These are phyloP conservation scores for Babyrousa celebensis DNA, from an alignment of 2,797 vertebrate genomes.

Conservation along the genomic window DNA sequence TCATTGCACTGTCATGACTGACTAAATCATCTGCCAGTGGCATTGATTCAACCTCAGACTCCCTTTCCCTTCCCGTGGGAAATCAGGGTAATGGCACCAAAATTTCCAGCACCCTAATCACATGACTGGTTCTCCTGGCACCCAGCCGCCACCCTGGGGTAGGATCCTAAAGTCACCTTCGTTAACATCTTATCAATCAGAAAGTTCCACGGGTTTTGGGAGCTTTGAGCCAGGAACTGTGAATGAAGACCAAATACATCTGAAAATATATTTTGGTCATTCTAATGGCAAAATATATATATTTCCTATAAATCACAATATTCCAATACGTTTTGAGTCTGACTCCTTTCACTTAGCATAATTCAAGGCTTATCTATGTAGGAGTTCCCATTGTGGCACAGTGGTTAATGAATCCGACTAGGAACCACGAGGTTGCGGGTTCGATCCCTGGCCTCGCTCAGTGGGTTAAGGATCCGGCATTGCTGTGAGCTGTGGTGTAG, in stretches of 20 bases:
- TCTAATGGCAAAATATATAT: neutral
- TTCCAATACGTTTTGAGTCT: neutral
- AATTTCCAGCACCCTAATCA: neutral
- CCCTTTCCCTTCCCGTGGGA: neutral
- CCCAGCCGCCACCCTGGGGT: neutral
- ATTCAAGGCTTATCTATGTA: neutral
- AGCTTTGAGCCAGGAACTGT: neutral
- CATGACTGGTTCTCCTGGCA: neutral
- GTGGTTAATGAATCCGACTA: no score
- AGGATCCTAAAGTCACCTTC: neutral
- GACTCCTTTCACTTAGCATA: neutral
- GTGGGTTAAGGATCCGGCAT: no score
- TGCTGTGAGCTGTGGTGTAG: no score
- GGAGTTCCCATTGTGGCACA: no score
- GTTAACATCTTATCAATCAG: neutral
- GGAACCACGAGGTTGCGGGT: no score
- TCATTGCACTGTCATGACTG: neutral
- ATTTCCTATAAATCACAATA: neutral
- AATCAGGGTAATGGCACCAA: neutral
- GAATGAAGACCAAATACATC: neutral
- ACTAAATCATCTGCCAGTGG: neutral
- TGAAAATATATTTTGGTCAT: neutral
- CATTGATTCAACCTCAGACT: neutral
- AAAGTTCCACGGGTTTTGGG: neutral
- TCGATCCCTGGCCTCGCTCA: no score